phyloP scores from a whole-genome alignment of 2,113 vertebrate genomes.

The Prietella phreatophila region DNA sequence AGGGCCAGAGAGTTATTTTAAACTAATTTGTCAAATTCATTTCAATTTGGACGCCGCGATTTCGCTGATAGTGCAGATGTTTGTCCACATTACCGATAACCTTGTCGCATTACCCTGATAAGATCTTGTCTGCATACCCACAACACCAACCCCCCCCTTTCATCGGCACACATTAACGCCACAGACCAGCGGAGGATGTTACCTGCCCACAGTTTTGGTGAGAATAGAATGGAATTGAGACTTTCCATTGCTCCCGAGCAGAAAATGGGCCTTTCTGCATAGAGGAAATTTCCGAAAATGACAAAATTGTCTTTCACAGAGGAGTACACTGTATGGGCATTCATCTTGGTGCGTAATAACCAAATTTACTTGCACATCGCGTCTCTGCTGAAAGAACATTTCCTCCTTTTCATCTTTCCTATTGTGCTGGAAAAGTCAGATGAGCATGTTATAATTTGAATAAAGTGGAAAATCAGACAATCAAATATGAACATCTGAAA shows the following conservation, averaged over 20 bases:
- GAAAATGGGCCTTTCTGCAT: constrained; percentile 52
- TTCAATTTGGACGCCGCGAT: constrained; percentile 35
- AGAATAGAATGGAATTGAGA: constrained; percentile 57
- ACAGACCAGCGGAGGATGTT: constrained; percentile 28
- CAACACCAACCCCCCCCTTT: background rate
- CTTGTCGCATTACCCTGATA: constrained; percentile 52
- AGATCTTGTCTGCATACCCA: constrained; percentile 43
- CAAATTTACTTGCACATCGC: constrained; percentile 76
- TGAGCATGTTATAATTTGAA: constrained; percentile 80
- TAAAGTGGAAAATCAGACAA: constrained; percentile 78
- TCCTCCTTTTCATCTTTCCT: constrained; percentile 77
- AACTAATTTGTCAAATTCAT: constrained; percentile 44
- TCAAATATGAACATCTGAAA: constrained; percentile 76
- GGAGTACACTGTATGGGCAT: constrained; percentile 64
- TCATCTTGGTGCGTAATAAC: constrained; percentile 74
- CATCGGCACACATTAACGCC: constrained; percentile 43
- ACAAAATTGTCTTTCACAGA: constrained; percentile 66
- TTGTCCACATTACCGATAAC: constrained; percentile 47
- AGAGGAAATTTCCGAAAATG: constrained; percentile 57
- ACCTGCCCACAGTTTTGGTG: constrained; percentile 23
- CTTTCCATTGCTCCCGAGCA: constrained; percentile 61
- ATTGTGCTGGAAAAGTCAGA: constrained; percentile 78
- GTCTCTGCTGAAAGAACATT: constrained; percentile 75
- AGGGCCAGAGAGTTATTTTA: constrained; percentile 22
- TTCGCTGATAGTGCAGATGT: constrained; percentile 21